phyloP scores from a whole-genome alignment of 2,113 vertebrate species.

The Rhinopithecus roxellana region DNA sequence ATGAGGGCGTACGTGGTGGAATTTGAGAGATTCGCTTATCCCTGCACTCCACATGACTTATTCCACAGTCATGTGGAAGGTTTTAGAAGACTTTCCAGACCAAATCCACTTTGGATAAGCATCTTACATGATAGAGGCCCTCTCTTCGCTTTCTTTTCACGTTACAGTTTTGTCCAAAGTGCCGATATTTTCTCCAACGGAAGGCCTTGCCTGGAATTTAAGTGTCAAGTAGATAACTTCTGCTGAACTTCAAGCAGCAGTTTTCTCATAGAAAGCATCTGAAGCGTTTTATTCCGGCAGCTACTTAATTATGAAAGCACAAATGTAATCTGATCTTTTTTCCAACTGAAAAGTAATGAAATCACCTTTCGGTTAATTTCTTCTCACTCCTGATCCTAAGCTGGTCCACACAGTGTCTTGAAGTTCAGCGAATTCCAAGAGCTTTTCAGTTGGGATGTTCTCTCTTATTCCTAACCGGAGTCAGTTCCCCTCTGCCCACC shows the following conservation, averaged over 20 bases:
- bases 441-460: not conserved
- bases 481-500: not conserved
- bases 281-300: not conserved
- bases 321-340: constrained; percentile 36
- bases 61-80: constrained; percentile 67
- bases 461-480: not conserved
- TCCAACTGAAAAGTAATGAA: not conserved
- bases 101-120: constrained; percentile 67
- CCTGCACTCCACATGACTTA: not conserved
- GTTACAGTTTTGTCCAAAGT: not conserved
- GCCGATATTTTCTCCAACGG: constrained; percentile 30
- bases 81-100: constrained; percentile 50
- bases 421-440: not conserved
- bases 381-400: not conserved
- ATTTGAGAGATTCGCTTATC: constrained; percentile 22
- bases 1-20: constrained; percentile 50
- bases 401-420: not conserved
- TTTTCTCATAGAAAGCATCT: not conserved
- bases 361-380: not conserved
- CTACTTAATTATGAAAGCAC: not conserved
- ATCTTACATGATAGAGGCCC: not conserved
- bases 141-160: constrained; percentile 61
- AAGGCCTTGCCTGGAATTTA: not conserved
- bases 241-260: not conserved
- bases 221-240: not conserved